Percentiles rank a stretch among this genome's conserved stretches.
Evolutionary conservation across 53 echinoderm and acorn worm species (phyloP).

Genomic region (Crossaster papposus): DNA sequence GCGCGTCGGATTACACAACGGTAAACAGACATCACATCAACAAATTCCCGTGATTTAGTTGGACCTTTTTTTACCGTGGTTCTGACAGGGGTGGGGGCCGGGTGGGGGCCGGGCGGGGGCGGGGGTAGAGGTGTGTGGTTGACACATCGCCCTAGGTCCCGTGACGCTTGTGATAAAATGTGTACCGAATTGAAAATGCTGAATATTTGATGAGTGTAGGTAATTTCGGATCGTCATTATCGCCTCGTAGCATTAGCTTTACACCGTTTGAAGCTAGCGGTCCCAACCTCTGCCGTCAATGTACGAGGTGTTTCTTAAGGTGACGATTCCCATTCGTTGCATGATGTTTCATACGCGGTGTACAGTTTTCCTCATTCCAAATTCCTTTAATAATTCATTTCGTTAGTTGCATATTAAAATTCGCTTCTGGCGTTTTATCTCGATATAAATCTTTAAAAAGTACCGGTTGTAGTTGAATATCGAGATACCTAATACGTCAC

Average conservation of each 20-base stretch:
- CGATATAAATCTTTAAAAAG: too few relatives aligned
- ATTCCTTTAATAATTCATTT: too few relatives aligned
- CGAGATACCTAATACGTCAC: too few relatives aligned
- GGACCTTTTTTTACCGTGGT: background rate
- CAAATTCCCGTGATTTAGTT: background rate
- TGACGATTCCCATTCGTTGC: background rate
- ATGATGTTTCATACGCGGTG: too few relatives aligned
- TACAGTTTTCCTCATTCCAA: too few relatives aligned
- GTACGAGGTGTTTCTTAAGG: background rate
- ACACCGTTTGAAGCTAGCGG: background rate
- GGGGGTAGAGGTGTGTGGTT: too few relatives aligned
- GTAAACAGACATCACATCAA: background rate
- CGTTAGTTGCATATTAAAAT: too few relatives aligned
- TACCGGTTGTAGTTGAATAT: too few relatives aligned
- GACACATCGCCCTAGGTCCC: conserved; percentile 25
- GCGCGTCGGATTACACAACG: background rate
- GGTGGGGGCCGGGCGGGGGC: too few relatives aligned
- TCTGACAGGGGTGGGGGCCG: too few relatives aligned
- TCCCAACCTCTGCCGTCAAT: background rate
- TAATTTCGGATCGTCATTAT: background rate
- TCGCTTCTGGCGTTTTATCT: too few relatives aligned
- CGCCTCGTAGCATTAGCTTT: background rate
- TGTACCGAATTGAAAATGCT: background rate
- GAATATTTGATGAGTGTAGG: background rate
- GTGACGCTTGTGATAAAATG: background rate